Base-by-base conservation (phyloP, 2,113 vertebrate species). In the Calidris pygmaea region DNA sequence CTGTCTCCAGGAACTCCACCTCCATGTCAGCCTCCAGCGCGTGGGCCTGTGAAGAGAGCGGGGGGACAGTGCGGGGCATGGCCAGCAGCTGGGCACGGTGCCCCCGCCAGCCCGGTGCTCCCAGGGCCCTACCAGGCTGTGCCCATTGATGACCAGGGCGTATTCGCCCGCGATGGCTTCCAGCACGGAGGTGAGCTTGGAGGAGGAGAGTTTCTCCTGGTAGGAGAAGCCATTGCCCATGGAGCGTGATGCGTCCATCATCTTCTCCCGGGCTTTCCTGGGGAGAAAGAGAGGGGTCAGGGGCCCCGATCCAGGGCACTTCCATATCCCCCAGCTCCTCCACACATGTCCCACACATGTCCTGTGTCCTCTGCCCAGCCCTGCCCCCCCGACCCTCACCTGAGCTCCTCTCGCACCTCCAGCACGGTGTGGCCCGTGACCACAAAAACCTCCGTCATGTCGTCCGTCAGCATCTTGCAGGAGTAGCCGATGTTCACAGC, bases 401-500 rank as follows among this genome's bases (percentile, higher is more conserved):
- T 98, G 93, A 99, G 98, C 79, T 99, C 99, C 90, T 99, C 98
- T 23, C 99, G 98, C 65, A 99, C 99, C 47, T 99, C 98, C 95
- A 99, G 98, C 37, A 99, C 99, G 0, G 99, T 99, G 97, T 98
- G 98, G 32, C 99, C 99, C 0, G 98, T 98, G 67, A 99, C 98
- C 55, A 99, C 93, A 27, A 99, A 99, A 89, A 99, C 98, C 89
- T 99, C 99, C 0, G 98, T 98, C 99, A 99, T 99, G 82, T 99
- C 98, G 0, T 99, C 99, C 0, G 98, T 99, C 97, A 99, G 97
- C 99, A 99, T 99, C 98, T 99, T 99, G 97, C 99, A 99, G 45
- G 99, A 99, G 92, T 99, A 99, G 50, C 99, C 99, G 0, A 99
- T 99, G 96, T 99, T 99, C 93, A 99, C 99, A 0, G 99, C 99